Base-by-base conservation (phyloP, 2,888 invertebrate species). In the Amiota minor region DNA sequence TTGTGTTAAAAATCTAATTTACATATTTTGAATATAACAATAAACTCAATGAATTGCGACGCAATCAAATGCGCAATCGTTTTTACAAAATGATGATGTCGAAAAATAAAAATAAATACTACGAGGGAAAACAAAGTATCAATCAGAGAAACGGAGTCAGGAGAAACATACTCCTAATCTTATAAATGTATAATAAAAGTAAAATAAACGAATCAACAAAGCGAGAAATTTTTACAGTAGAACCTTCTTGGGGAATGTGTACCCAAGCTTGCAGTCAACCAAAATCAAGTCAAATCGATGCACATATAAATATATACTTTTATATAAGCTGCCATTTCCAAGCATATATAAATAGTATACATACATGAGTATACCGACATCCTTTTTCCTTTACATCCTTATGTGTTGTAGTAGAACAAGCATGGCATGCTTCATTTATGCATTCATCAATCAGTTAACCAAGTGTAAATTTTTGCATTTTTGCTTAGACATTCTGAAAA, bases 401-500 rank as follows among this genome's bases (percentile, higher is more conserved):
- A 70, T 53, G 53, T 23, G 11, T 3, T 53, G 53, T 18, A 65
- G 3, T 47, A 9, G 9, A 4, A 56, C 56, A 14, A 12, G 45
- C 18, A 62, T n/a, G 35, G 12, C 14, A 80, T 83, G 83, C 86
- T 86, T 86, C 86, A 85, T 85, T 84, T 83, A 87, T 87, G 81
- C 87, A 87, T 86, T 86, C 86, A 87, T 87, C 86, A 86, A 86
- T 86, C 86, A 86, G 86, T 83, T 82, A 86, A 86, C 87, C 87
- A 87, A 87, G 87, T 86, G 86, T 84, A 81, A 87, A 87, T 87
- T 86, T 83, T 86, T 86, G 85, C 84, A 83, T 83, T 35, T 35
- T 84, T 85, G 80, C 83, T 55, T 20, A 72, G 14, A 65, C 6
- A 35, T 35, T 35, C 35, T 35, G 35, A 35, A 35, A 35, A 35